These are phyloP conservation scores for Acrocephalus arundinaceus DNA, from an alignment of 2,113 vertebrate genomes.

Conservation along the genomic window DNA sequence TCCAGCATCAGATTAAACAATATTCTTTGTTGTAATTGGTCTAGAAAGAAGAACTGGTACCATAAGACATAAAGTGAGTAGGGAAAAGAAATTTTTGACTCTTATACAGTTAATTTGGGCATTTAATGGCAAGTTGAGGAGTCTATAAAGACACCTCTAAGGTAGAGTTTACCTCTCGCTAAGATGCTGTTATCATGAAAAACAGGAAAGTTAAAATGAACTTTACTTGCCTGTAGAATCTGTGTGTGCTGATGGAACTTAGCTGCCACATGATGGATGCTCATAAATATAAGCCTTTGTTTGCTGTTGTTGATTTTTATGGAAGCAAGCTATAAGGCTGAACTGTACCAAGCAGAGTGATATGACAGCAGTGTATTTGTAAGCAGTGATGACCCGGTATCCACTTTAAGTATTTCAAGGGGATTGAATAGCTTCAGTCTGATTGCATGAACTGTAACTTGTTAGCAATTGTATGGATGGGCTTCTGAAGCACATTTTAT, in stretches of 20 bases:
- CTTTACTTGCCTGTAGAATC: neutral
- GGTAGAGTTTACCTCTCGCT: neutral
- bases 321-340: neutral
- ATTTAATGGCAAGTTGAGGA: neutral
- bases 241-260: neutral
- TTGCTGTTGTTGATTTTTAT: neutral
- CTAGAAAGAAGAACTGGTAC: neutral
- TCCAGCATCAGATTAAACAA: neutral
- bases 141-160: neutral
- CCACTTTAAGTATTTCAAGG: neutral
- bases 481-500: neutral
- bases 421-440: neutral
- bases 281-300: neutral
- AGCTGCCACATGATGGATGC: neutral
- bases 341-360: neutral
- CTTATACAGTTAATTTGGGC: neutral
- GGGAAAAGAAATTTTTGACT: neutral
- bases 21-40: neutral
- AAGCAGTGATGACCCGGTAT: neutral
- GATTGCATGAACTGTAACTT: neutral
- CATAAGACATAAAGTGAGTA: neutral
- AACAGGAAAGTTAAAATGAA: neutral
- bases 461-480: neutral
- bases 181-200: neutral
- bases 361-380: neutral